These are phyloP conservation scores for Chromobotia macracanthus DNA, from an alignment of 2,797 vertebrate species.

Conservation along the genomic window DNA sequence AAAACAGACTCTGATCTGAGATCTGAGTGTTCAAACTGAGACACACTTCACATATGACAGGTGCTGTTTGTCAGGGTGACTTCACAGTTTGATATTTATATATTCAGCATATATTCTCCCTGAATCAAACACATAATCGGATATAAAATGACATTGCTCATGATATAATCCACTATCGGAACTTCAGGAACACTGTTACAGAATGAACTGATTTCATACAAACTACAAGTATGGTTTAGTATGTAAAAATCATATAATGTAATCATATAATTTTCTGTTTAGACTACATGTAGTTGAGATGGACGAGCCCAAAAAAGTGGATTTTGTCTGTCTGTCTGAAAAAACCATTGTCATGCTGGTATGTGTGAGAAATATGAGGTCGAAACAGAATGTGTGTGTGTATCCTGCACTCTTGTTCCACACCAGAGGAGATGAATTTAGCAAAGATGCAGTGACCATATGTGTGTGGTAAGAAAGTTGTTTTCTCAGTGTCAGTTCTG, in stretches of 20 bases:
- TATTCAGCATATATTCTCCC: too few relatives aligned
- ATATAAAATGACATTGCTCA: too few relatives aligned
- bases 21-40: too few relatives aligned
- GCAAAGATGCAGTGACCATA: conserved; percentile 17
- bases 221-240: neutral
- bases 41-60: too few relatives aligned
- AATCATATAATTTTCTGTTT: too few relatives aligned
- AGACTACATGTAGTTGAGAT: too few relatives aligned
- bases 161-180: too few relatives aligned
- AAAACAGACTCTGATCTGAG: too few relatives aligned
- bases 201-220: neutral
- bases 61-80: too few relatives aligned
- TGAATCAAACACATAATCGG: too few relatives aligned
- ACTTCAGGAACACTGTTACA: too few relatives aligned
- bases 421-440: conserved; percentile 30
- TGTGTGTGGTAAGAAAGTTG: conserved; percentile 16
- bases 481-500: conserved; percentile 49
- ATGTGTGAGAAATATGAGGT: neutral
- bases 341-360: neutral
- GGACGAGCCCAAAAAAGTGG: neutral
- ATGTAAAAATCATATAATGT: neutral
- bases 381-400: neutral
- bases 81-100: too few relatives aligned
- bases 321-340: neutral
- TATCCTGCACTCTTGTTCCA: neutral